phyloP scores from a whole-genome alignment of 2,113 vertebrate genomes.

The Cranoglanis bouderius region DNA sequence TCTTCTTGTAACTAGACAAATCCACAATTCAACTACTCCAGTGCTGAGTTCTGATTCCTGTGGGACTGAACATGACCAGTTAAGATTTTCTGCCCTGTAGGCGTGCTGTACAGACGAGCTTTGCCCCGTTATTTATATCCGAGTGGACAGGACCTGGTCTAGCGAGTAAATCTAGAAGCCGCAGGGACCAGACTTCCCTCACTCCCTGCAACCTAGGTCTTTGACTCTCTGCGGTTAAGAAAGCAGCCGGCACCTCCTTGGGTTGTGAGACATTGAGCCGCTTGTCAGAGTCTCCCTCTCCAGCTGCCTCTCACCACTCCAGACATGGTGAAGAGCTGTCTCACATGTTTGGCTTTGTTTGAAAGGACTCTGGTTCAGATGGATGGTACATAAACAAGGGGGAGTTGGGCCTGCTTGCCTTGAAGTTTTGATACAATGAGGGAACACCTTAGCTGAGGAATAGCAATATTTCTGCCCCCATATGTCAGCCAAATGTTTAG shows the following conservation, averaged over 20 bases:
- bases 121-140: constrained; percentile 55
- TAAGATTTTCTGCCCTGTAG: constrained; percentile 40
- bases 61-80: constrained; percentile 33
- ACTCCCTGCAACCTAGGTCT: constrained; percentile 44
- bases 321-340: constrained; percentile 10
- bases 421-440: constrained; percentile 30
- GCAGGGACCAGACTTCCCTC: constrained; percentile 48
- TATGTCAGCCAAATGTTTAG: constrained; percentile 31
- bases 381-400: constrained; percentile 42
- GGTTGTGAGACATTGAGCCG: constrained; percentile 41
- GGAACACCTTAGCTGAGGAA: constrained; percentile 21
- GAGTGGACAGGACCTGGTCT: constrained; percentile 53
- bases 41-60: constrained; percentile 8
- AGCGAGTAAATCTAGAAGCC: constrained; percentile 57
- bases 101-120: constrained; percentile 29
- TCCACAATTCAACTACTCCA: constrained; percentile 10
- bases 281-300: constrained; percentile 13
- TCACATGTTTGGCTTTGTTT: constrained; percentile 46
- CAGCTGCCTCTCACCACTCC: constrained; percentile 32
- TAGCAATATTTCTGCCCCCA: constrained; percentile 1
- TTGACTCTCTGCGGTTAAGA: constrained; percentile 32
- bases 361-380: constrained; percentile 45
- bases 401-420: constrained; percentile 31
- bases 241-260: constrained; percentile 34
- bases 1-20: constrained; percentile 25